Evolutionary conservation across 2,888 invertebrate species (phyloP).

Genomic region (Coenonympha glycerion): DNA sequence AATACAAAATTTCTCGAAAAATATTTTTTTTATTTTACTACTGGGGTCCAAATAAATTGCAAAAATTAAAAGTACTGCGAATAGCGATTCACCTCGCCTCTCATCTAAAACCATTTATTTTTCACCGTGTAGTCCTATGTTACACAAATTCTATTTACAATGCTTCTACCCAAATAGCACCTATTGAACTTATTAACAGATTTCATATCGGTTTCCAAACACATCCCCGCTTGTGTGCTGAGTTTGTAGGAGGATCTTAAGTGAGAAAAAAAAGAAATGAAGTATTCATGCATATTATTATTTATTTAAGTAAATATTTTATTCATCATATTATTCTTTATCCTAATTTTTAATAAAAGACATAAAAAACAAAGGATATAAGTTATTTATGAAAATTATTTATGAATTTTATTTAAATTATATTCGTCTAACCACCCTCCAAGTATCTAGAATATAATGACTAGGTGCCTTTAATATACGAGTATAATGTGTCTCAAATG

Average conservation of each 20-base stretch:
- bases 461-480: conserved; percentile 18
- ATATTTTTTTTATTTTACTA: no score
- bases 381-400: conserved; percentile 17
- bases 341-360: conserved; percentile 25
- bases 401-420: conserved; percentile 27
- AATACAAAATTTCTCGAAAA: no score
- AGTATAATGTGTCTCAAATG: conserved; percentile 25
- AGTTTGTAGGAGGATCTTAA: conserved; percentile 69
- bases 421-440: conserved; percentile 65
- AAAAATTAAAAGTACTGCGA: no score
- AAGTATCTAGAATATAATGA: conserved; percentile 54
- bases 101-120: no score
- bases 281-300: conserved; percentile 61
- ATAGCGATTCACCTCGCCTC: no score
- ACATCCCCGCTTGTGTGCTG: conserved; percentile 65
- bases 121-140: conserved; percentile 59
- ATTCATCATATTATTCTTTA: conserved; percentile 37
- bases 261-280: conserved; percentile 66
- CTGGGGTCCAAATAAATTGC: no score
- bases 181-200: conserved; percentile 23
- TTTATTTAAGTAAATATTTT: conserved; percentile 49
- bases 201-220: conserved; percentile 22
- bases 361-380: background rate
- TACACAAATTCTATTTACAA: conserved; percentile 38
- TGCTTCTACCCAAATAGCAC: conserved; percentile 23